Percentiles rank a stretch among this genome's conserved stretches.
Conservation (phyloP, 2,797 vertebrate genomes). For the Sebastes glaucus region DNA sequence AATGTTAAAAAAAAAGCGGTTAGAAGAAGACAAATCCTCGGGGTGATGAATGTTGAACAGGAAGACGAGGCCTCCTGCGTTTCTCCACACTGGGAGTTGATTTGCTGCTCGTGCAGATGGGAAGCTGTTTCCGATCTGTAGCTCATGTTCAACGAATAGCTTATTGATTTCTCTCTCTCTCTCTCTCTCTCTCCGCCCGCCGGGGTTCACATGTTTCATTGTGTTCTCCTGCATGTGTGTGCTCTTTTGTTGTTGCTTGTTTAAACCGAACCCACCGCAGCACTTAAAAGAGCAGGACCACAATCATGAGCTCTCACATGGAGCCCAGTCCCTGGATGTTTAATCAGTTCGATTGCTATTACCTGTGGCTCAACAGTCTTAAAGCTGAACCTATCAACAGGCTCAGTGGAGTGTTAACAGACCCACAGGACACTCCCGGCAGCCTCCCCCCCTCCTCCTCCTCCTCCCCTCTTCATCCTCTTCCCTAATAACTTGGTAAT, state of each 20-base stretch:
- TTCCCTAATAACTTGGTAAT: conserved; percentile 60
- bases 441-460: neutral
- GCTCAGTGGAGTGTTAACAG: conserved; percentile 54
- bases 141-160: conserved; percentile 54
- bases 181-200: neutral
- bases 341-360: conserved; percentile 37
- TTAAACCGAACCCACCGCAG: neutral
- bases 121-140: conserved; percentile 42
- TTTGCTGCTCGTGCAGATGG: conserved; percentile 42
- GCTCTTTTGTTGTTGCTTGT: neutral
- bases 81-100: neutral
- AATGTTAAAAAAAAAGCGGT: neutral
- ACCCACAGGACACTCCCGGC: conserved; percentile 25
- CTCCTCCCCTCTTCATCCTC: neutral
- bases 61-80: neutral
- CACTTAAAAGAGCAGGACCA: neutral
- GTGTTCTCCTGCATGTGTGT: neutral
- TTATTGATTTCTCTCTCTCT: conserved; percentile 58
- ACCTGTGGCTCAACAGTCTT: conserved; percentile 37
- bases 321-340: neutral
- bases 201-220: conserved; percentile 44
- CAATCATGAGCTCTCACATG: neutral
- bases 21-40: neutral
- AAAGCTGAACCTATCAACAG: conserved; percentile 37
- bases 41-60: neutral